Evolutionary conservation across 2,113 vertebrate species (phyloP).

Genomic region (Syrrhaptes paradoxus): DNA sequence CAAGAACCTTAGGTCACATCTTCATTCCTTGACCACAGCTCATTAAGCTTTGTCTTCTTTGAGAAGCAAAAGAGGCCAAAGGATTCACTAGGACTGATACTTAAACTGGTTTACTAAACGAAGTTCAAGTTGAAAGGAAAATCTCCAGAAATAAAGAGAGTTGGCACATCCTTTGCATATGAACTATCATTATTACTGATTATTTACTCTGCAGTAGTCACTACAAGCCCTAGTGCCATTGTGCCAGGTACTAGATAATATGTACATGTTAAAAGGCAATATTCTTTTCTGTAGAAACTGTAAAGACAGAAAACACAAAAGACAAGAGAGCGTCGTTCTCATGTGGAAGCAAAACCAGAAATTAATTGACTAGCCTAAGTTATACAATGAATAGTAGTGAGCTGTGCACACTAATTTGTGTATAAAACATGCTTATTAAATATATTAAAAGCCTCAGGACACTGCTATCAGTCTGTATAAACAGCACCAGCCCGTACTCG

Average conservation of each 20-base stretch:
- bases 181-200: background rate
- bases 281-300: background rate
- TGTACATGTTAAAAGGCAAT: background rate
- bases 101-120: background rate
- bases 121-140: background rate
- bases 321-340: background rate
- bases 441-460: background rate
- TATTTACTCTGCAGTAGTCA: background rate
- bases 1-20: background rate
- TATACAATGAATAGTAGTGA: background rate
- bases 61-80: background rate
- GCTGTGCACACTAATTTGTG: background rate
- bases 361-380: background rate
- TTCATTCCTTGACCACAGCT: background rate
- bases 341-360: background rate
- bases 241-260: background rate
- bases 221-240: background rate
- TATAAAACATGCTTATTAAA: conserved; percentile 9
- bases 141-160: background rate
- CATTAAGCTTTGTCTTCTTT: background rate
- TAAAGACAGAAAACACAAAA: background rate
- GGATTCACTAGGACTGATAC: background rate
- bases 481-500: background rate
- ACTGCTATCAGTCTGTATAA: background rate
- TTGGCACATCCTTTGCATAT: background rate